Conservation (phyloP, 2,797 vertebrate species). For the Enteromius viviparus region DNA sequence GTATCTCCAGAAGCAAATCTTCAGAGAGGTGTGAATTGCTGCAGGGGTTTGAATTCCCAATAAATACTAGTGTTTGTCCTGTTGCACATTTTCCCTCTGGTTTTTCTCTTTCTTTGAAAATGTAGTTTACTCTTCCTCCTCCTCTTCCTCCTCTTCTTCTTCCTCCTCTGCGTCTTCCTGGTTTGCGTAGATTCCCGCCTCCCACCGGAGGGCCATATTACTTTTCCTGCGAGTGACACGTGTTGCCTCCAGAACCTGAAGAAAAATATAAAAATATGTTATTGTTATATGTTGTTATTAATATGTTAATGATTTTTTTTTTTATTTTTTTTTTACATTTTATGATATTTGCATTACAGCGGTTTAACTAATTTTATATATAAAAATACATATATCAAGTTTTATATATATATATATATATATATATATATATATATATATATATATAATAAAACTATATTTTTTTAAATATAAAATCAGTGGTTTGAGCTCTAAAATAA, state of each 20-base stretch:
- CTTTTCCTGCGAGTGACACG: constrained; percentile 95
- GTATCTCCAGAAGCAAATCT: constrained; percentile 15
- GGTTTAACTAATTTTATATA: neutral
- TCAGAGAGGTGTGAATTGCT: constrained; percentile 16
- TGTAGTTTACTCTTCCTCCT: constrained; percentile 66
- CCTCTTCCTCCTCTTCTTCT: constrained; percentile 59
- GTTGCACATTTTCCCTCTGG: constrained; percentile 45
- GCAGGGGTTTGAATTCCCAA: constrained; percentile 31
- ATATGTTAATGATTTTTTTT: neutral
- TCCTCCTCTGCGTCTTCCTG: constrained; percentile 79
- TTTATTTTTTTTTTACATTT: neutral
- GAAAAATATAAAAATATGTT: neutral
- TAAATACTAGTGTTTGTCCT: constrained; percentile 55
- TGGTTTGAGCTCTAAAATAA: neutral
- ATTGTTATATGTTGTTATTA: too few species aligned
- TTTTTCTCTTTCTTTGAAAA: neutral
- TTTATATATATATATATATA: too few species aligned
- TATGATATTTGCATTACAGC: neutral
- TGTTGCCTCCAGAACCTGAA: constrained; percentile 94
- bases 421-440: too few species aligned
- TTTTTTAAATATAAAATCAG: neutral
- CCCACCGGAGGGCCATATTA: constrained; percentile 88
- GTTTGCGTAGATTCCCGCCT: constrained; percentile 88
- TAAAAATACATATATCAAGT: neutral
- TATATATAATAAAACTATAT: neutral